Evolutionary conservation across 1,140 invertebrate species (phyloP).

Genomic region (Saccostrea echinata): DNA sequence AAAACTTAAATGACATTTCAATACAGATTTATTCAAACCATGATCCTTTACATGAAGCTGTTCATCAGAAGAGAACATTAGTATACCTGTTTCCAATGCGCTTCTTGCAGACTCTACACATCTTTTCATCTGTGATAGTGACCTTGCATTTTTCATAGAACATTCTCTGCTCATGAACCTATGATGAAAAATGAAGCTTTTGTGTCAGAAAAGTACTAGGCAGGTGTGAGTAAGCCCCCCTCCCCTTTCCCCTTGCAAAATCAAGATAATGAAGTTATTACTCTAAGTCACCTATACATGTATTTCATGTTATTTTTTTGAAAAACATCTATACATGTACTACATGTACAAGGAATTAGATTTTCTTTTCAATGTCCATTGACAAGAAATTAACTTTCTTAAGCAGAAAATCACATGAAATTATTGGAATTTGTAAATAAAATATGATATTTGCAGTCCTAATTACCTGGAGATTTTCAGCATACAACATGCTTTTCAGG

Average conservation of each 20-base stretch:
- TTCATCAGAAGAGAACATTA: too few relatives aligned
- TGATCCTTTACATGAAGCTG: too few relatives aligned
- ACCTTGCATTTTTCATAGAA: slow-evolving; percentile 86
- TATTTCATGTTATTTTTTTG: background rate
- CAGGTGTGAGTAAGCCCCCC: background rate
- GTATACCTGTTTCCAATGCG: slow-evolving; percentile 91
- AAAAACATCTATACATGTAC: background rate
- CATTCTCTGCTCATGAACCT: slow-evolving; percentile 87
- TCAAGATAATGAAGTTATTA: background rate
- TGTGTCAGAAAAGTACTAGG: background rate
- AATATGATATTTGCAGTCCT: background rate
- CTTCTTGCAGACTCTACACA: slow-evolving; percentile 95
- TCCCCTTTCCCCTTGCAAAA: background rate
- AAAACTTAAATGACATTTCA: too few relatives aligned
- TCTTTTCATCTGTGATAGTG: slow-evolving; percentile 90
- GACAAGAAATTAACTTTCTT: too few relatives aligned
- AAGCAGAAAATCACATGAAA: too few relatives aligned
- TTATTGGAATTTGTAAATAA: too few relatives aligned
- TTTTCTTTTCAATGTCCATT: too few relatives aligned
- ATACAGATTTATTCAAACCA: too few relatives aligned
- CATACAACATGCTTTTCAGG: slow-evolving; percentile 89
- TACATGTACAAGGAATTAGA: too few relatives aligned
- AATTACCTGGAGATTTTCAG: slow-evolving; percentile 88
- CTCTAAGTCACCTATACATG: background rate
- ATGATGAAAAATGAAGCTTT: slow-evolving; percentile 52